Evolutionary conservation across 2,888 invertebrate genomes (phyloP).

Genomic region (Endotricha flammealis): DNA sequence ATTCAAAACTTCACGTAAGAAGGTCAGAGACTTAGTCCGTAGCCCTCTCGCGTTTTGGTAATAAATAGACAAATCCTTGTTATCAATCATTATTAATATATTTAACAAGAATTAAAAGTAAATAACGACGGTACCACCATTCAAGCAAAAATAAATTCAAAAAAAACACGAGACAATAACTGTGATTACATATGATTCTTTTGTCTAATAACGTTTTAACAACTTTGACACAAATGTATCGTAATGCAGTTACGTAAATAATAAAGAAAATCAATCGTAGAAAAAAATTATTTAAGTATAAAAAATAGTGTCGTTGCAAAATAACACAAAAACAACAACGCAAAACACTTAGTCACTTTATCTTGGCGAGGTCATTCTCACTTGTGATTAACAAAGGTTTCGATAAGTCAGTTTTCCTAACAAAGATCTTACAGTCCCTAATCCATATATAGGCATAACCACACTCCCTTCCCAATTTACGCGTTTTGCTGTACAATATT

Average conservation of each 20-base stretch:
- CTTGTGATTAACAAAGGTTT: background rate
- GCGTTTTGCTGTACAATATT: background rate
- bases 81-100: background rate
- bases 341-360: background rate
- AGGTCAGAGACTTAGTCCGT: background rate
- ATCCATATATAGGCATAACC: constrained; percentile 1
- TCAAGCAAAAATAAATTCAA: background rate
- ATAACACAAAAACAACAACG: background rate
- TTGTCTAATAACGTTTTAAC: background rate
- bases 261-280: background rate
- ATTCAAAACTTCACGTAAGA: constrained; percentile 1
- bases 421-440: too few species aligned
- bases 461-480: background rate
- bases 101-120: background rate
- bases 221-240: background rate
- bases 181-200: background rate
- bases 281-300: background rate
- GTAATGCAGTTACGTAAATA: background rate
- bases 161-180: background rate
- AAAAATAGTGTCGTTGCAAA: background rate
- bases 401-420: background rate
- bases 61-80: background rate
- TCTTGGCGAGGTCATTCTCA: background rate
- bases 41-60: too few species aligned
- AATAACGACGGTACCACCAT: background rate